phyloP scores from a whole-genome alignment of 2,888 invertebrate genomes.

The Tenthredo mesomela region DNA sequence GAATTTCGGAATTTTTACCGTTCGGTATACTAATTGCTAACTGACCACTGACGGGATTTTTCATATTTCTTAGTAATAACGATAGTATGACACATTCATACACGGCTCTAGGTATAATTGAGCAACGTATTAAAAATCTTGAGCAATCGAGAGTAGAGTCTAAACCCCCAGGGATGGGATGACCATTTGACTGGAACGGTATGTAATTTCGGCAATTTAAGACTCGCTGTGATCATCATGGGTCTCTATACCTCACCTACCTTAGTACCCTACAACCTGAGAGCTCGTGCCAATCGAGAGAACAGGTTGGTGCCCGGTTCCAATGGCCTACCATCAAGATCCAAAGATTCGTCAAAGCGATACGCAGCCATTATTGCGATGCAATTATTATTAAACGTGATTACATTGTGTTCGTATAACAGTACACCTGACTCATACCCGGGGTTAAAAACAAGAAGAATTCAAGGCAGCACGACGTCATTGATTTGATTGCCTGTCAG shows the following conservation, averaged over 20 bases:
- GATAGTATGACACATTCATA: not conserved
- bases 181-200: slow-evolving; percentile 37
- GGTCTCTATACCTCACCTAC: not conserved
- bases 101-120: not conserved
- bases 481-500: slow-evolving; percentile 37
- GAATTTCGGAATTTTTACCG: too few species aligned
- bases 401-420: slow-evolving; percentile 48
- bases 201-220: slow-evolving; percentile 50
- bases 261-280: not conserved
- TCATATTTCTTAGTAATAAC: not conserved
- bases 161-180: slow-evolving; percentile 12
- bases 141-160: not conserved
- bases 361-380: slow-evolving; percentile 47
- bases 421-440: slow-evolving; percentile 36
- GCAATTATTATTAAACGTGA: slow-evolving; percentile 51
- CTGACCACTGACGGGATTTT: not conserved
- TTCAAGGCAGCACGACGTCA: slow-evolving; percentile 12
- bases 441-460: slow-evolving; percentile 41
- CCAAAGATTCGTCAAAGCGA: slow-evolving; percentile 46
- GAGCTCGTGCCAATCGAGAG: slow-evolving; percentile 6
- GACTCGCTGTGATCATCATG: slow-evolving; percentile 6
- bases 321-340: slow-evolving; percentile 45
- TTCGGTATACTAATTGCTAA: too few species aligned
- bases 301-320: slow-evolving; percentile 31
- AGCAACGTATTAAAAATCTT: not conserved